Conservation (phyloP, 2,888 invertebrate genomes). For the Galeopsomyia nigrocyanea region DNA sequence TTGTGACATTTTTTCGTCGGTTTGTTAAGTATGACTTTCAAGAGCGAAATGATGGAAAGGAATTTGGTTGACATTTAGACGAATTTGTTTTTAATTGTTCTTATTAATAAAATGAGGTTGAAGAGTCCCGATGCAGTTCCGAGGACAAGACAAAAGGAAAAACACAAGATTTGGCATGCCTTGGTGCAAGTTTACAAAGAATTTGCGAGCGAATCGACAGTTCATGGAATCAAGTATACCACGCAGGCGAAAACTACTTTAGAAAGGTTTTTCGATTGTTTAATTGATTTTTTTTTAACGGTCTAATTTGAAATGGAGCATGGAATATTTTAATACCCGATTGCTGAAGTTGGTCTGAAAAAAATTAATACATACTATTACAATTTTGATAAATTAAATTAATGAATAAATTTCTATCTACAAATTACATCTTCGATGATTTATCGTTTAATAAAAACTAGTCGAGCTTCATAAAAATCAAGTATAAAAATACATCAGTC, state of each 20-base stretch:
- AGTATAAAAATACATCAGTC: too few relatives aligned
- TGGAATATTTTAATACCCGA: too few relatives aligned
- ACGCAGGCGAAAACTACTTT: constrained; percentile 51
- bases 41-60: constrained; percentile 6
- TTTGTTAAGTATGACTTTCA: not conserved
- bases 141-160: not conserved
- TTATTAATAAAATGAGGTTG: not conserved
- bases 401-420: too few relatives aligned
- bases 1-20: too few relatives aligned
- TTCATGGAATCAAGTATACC: constrained; percentile 58
- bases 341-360: too few relatives aligned
- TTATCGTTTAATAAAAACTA: not conserved
- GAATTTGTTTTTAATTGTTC: not conserved
- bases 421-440: too few relatives aligned
- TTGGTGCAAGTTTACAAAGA: constrained; percentile 53
- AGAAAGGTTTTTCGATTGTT: constrained; percentile 49
- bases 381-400: too few relatives aligned
- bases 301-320: too few relatives aligned
- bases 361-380: too few relatives aligned
- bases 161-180: constrained; percentile 43
- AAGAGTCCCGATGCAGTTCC: not conserved
- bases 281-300: not conserved
- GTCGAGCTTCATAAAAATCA: not conserved
- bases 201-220: constrained; percentile 54
- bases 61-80: constrained; percentile 25